A percentile compares a stretch with the other conserved stretches of the same genome.
These are phyloP conservation scores for Leuctra nigra DNA, from an alignment of 2,888 invertebrate genomes.

Conservation along the genomic window DNA sequence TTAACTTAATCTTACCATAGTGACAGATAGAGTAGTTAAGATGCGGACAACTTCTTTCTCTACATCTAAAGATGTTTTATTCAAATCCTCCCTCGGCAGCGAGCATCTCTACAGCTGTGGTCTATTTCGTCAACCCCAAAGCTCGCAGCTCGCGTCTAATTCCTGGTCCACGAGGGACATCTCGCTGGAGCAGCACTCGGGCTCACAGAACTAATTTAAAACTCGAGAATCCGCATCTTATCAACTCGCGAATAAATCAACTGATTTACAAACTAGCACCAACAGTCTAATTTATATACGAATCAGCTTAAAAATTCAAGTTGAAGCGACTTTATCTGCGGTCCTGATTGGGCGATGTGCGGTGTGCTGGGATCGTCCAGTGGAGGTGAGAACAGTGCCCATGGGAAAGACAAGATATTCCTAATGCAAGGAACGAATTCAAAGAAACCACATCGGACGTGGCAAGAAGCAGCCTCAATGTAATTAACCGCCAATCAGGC, in stretches of 20 bases:
- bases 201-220: slow-evolving; percentile 1
- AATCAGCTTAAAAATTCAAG: slow-evolving; percentile 5
- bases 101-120: background rate
- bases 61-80: slow-evolving; percentile 10
- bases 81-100: background rate
- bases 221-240: slow-evolving; percentile 4
- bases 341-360: too few relatives aligned
- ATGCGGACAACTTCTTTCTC: slow-evolving; percentile 11
- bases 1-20: slow-evolving; percentile 14
- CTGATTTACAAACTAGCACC: slow-evolving; percentile 8
- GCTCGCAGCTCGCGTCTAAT: too few relatives aligned
- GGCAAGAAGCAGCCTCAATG: too few relatives aligned
- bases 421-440: too few relatives aligned
- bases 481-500: too few relatives aligned
- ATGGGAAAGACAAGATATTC: too few relatives aligned
- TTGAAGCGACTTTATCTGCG: too few relatives aligned
- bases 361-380: too few relatives aligned
- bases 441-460: too few relatives aligned
- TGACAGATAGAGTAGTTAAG: slow-evolving; percentile 18
- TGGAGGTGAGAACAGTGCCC: too few relatives aligned
- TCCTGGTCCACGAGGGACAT: too few relatives aligned
- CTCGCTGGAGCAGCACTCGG: slow-evolving; percentile 1
- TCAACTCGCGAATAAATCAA: slow-evolving; percentile 2
- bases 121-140: background rate
- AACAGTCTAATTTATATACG: slow-evolving; percentile 5